phyloP scores from a whole-genome alignment of 2,797 vertebrate genomes.

The Halcyon leucocephala region DNA sequence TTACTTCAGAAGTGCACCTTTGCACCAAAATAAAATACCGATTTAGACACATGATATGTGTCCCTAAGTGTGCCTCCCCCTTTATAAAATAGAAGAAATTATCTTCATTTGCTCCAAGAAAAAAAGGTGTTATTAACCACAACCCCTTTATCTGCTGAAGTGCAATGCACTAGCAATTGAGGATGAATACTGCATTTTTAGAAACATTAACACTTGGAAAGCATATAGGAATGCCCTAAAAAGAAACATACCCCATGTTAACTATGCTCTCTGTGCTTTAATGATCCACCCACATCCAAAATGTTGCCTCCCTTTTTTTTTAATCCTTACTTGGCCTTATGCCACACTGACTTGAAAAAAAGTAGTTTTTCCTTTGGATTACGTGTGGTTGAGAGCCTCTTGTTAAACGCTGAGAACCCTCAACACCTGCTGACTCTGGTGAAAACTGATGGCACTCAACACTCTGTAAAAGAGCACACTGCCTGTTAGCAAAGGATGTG shows the following conservation, averaged over 20 bases:
- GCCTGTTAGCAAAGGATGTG: constrained; percentile 49
- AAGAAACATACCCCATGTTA: constrained; percentile 56
- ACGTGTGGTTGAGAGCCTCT: constrained; percentile 10
- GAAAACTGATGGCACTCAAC: constrained; percentile 49
- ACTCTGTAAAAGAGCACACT: not conserved
- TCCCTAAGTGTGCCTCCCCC: not conserved
- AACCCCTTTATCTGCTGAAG: constrained; percentile 11
- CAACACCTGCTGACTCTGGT: constrained; percentile 48
- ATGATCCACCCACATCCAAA: constrained; percentile 58
- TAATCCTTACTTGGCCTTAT: not conserved
- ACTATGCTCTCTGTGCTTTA: constrained; percentile 50
- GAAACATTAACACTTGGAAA: constrained; percentile 42
- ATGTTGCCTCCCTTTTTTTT: constrained; percentile 61
- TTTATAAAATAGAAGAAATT: not conserved
- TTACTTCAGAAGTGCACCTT: constrained; percentile 48
- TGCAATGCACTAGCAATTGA: not conserved
- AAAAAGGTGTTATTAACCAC: not conserved
- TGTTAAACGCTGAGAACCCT: constrained; percentile 37
- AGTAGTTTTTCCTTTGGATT: constrained; percentile 37
- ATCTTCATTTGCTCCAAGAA: not conserved
- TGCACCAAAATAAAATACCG: not conserved
- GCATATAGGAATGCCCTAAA: constrained; percentile 43
- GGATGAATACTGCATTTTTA: not conserved
- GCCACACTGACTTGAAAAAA: constrained; percentile 7
- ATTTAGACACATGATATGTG: not conserved